Percentiles rank a stretch among this genome's conserved stretches.
Evolutionary conservation across 2,888 invertebrate genomes (phyloP).

Genomic region (Ferrisia virgata): DNA sequence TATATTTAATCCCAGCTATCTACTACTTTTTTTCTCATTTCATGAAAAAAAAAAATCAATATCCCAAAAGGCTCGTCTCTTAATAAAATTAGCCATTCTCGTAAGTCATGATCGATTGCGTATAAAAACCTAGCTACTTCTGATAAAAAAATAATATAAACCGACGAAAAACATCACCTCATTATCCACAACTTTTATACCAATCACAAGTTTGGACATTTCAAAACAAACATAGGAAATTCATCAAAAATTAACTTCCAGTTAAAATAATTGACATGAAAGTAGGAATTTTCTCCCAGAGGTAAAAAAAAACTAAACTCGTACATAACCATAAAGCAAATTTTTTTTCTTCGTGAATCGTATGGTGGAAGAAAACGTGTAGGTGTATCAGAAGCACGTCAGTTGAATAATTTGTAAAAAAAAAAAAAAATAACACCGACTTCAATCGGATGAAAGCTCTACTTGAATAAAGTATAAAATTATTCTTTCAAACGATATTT

Average conservation of each 20-base stretch:
- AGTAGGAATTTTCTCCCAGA: background rate
- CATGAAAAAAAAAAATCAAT: background rate
- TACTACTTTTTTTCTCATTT: background rate
- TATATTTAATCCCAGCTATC: background rate
- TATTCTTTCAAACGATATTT: background rate
- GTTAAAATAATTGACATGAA: background rate
- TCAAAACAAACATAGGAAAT: background rate
- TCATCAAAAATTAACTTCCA: background rate
- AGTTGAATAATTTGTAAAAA: background rate
- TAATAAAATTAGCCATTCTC: background rate
- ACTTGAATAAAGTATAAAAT: background rate
- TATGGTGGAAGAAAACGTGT: background rate
- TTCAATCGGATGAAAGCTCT: background rate
- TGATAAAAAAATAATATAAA: background rate
- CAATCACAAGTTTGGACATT: background rate
- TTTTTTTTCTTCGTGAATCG: background rate
- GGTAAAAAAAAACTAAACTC: background rate
- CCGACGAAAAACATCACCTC: background rate
- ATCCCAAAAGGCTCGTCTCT: background rate
- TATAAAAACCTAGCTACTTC: background rate
- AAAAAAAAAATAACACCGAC: background rate
- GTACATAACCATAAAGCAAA: background rate
- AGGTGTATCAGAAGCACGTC: background rate
- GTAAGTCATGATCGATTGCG: background rate
- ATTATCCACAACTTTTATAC: background rate